phyloP scores from a whole-genome alignment of 1,140 invertebrate species.

The Caenorhabditis briggsae region DNA sequence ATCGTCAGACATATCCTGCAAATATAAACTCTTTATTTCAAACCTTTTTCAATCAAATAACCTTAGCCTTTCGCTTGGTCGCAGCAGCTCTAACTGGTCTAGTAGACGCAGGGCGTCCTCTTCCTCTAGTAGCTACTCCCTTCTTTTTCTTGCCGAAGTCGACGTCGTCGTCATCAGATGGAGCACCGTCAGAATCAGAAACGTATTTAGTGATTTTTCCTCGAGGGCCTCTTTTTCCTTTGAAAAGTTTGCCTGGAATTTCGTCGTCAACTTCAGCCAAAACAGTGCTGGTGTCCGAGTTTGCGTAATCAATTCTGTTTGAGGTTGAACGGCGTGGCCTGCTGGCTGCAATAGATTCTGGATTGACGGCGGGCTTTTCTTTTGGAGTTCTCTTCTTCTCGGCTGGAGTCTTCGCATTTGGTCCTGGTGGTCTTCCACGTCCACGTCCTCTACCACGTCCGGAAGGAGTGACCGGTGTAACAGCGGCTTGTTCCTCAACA shows the following conservation, averaged over 20 bases:
- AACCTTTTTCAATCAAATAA: neutral
- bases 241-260: slow-evolving; percentile 67
- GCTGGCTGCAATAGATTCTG: slow-evolving; percentile 64
- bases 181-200: slow-evolving; percentile 53
- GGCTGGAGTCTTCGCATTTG: slow-evolving; percentile 58
- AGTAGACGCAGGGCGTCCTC: neutral
- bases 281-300: slow-evolving; percentile 70
- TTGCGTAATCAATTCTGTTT: slow-evolving; percentile 69
- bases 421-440: slow-evolving; percentile 56
- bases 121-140: slow-evolving; percentile 39
- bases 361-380: neutral
- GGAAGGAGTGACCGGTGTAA: neutral
- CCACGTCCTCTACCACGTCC: slow-evolving; percentile 60
- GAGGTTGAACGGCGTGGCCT: slow-evolving; percentile 69
- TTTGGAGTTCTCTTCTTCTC: slow-evolving; percentile 38
- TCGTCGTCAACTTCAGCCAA: slow-evolving; percentile 68
- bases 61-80: slow-evolving; percentile 13
- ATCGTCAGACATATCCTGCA: slow-evolving; percentile 59
- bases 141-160: slow-evolving; percentile 61
- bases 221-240: slow-evolving; percentile 42
- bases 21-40: neutral
- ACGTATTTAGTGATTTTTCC: slow-evolving; percentile 46
- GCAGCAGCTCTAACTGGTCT: slow-evolving; percentile 36
- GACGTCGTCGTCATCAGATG: slow-evolving; percentile 58
- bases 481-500: slow-evolving; percentile 44